These are phyloP conservation scores for Mugil cephalus DNA, from an alignment of 2,113 vertebrate genomes.

Conservation along the genomic window DNA sequence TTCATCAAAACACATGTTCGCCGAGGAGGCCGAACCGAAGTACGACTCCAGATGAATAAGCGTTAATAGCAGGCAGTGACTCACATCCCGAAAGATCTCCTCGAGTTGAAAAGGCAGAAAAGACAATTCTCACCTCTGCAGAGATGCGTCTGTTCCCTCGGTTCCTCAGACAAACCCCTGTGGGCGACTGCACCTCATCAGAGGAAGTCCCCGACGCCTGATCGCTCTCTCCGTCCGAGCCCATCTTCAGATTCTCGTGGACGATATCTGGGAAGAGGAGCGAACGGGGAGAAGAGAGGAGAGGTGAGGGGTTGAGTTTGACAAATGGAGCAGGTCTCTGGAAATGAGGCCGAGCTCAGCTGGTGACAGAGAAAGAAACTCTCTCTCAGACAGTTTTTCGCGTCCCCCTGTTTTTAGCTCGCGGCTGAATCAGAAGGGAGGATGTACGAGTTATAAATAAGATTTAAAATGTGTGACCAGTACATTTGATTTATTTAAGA, in stretches of 20 bases:
- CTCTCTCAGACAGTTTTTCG: conserved; percentile 14
- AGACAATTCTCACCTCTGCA: conserved; percentile 87
- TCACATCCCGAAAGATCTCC: conserved; percentile 7
- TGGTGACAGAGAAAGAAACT: conserved; percentile 34
- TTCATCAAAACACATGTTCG: background rate
- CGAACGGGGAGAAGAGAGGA: background rate
- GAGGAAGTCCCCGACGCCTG: conserved; percentile 96
- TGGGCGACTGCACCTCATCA: conserved; percentile 96
- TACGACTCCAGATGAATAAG: background rate
- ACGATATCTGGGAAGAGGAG: conserved; percentile 88
- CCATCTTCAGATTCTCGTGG: conserved; percentile 97
- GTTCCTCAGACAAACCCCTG: conserved; percentile 94
- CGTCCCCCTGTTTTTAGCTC: conserved; percentile 1
- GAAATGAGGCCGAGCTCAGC: conserved; percentile 6
- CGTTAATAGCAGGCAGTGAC: conserved; percentile 23
- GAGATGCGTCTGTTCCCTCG: conserved; percentile 93
- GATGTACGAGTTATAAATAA: conserved; percentile 8
- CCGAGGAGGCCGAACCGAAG: background rate
- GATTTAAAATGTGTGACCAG: conserved; percentile 35
- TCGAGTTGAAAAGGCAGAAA: conserved; percentile 21
- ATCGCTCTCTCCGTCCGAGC: conserved; percentile 96
- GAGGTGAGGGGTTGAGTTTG: background rate
- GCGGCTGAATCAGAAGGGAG: background rate
- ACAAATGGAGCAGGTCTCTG: conserved; percentile 31
- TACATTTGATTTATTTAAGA: conserved; percentile 29